Evolutionary conservation across 2,888 invertebrate genomes (phyloP), one percentile per base, ranked within the genome.

Genomic region (Sinopyrophorus schimmeli): DNA sequence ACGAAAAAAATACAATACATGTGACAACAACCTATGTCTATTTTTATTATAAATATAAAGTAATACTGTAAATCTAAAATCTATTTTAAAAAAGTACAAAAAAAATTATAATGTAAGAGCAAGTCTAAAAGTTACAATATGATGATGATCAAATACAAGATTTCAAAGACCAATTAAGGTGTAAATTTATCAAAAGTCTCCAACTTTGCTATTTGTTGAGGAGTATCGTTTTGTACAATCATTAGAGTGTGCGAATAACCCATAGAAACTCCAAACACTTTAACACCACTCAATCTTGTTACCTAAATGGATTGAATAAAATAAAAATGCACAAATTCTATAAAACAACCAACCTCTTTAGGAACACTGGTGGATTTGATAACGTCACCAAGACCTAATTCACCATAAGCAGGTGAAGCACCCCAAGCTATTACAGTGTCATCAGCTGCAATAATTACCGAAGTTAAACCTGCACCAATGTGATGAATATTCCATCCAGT

Each of bases 371-470:
- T 87, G 0, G 93, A 92, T 67, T 91, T 93, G 62, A 86, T 86
- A 64, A 88, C 84, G 60, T 93, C 94, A 0, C 95, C 95, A 53
- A 90, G 84, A 52, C 93, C 93, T 78, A 96, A 76, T 79, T 95
- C 95, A 0, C 96, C 96, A 64, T 86, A 95, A 2, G 93, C 92
- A 0, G 95, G 95, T 24, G 92, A 87, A n/a, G 89, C 87, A 2
- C 95, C 95, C 92, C 94, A 95, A 16, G 89, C 87, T 58, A 96
- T 89, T 3, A 93, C 81, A 10, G 88, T 86, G 35, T 94, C 91
- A 69, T 96, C 96, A 0, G 95, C 95, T 1, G 90, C 87, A 20
- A 94, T 83, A 37, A 95, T 82, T 46, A 89, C 83, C 16, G 91
- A 92, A 0, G 91, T 92, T 67, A 86, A 83, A 47, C 88, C 87